A percentile compares a stretch with the other conserved stretches of the same genome.
phyloP scores from a whole-genome alignment of 2,888 invertebrate genomes.

The Drosophila engyochracea region DNA sequence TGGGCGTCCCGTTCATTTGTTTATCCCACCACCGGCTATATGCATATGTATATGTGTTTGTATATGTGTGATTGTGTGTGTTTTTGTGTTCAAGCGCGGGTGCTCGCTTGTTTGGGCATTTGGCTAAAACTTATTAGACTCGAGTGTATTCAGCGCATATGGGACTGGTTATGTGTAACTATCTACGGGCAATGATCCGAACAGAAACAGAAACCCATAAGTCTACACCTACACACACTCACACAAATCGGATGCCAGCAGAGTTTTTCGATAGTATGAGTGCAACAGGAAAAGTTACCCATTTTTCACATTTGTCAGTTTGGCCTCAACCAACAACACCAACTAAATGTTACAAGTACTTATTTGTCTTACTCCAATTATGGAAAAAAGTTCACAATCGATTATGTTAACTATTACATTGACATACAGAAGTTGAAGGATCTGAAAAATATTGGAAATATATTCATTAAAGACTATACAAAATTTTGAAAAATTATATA shows the following conservation, averaged over 20 bases:
- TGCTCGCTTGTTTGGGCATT: slow-evolving; percentile 64
- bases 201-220: slow-evolving; percentile 14
- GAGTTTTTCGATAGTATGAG: slow-evolving; percentile 19
- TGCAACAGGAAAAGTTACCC: slow-evolving; percentile 8
- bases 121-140: slow-evolving; percentile 79
- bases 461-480: not conserved
- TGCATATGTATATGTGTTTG: slow-evolving; percentile 19
- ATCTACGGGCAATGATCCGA: slow-evolving; percentile 51
- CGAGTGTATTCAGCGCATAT: slow-evolving; percentile 74
- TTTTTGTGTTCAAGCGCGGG: slow-evolving; percentile 26
- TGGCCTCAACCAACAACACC: not conserved
- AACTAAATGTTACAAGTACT: not conserved
- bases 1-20: slow-evolving; percentile 70
- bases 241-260: slow-evolving; percentile 47
- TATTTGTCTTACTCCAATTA: not conserved
- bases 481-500: not conserved
- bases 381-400: not conserved
- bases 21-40: slow-evolving; percentile 52
- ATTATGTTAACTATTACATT: not conserved
- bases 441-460: not conserved
- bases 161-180: slow-evolving; percentile 54
- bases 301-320: slow-evolving; percentile 1
- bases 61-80: slow-evolving; percentile 5
- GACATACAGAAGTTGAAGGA: not conserved
- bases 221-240: slow-evolving; percentile 15